Percentiles rank a stretch among this genome's conserved stretches.
These are phyloP conservation scores for Chrysina gloriosa DNA, from an alignment of 2,888 invertebrate genomes.

Conservation along the genomic window DNA sequence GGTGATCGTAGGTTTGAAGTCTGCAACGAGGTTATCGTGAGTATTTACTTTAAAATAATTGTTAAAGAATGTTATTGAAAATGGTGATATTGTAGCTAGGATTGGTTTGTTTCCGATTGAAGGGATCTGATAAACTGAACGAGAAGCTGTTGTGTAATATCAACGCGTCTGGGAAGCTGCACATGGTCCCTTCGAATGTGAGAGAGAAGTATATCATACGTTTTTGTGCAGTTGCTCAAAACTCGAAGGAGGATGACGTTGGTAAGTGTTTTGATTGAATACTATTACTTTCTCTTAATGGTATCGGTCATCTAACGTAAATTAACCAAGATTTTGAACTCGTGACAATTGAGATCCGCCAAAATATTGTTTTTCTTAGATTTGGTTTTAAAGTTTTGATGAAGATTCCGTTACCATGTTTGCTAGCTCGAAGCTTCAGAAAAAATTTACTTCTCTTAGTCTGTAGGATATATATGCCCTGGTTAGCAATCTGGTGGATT, in stretches of 20 bases:
- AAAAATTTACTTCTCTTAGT: too few species aligned
- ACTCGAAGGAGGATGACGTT: conserved; percentile 86
- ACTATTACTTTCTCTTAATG: too few species aligned
- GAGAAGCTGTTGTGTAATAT: conserved; percentile 92
- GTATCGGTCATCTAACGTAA: too few species aligned
- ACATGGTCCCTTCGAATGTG: conserved; percentile 96
- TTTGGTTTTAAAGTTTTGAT: too few species aligned
- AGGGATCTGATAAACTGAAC: conserved; percentile 83
- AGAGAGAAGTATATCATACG: conserved; percentile 92
- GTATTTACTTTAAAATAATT: conserved; percentile 51
- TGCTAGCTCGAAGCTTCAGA: too few species aligned
- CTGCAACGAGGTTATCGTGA: conserved; percentile 90
- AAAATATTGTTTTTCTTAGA: too few species aligned
- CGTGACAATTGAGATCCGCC: too few species aligned
- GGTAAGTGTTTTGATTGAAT: conserved; percentile 67
- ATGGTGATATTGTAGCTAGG: conserved; percentile 74
- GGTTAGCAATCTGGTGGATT: too few species aligned
- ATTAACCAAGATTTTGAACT: too few species aligned
- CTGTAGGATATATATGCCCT: too few species aligned
- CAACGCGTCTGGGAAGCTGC: conserved; percentile 94
- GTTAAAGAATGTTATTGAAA: background rate
- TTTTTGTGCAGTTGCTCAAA: conserved; percentile 93
- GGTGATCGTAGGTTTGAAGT: conserved; percentile 90
- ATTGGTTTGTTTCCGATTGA: conserved; percentile 90
- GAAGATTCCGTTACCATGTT: too few species aligned